Evolutionary conservation across 2,113 vertebrate species (phyloP).

Genomic region (Corythornis vintsioides): DNA sequence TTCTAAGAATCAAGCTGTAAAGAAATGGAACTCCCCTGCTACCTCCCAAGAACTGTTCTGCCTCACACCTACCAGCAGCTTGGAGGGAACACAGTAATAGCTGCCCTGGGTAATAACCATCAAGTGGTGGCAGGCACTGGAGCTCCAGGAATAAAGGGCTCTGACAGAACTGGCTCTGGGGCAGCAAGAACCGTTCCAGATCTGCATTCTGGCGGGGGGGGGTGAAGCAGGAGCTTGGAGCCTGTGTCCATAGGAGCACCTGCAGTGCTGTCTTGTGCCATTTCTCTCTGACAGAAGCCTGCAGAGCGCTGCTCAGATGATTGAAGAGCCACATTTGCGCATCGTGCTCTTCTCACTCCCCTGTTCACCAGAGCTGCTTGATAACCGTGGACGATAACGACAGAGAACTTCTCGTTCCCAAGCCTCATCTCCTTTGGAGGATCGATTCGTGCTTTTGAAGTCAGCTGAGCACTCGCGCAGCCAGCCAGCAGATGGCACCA

Average conservation of each 20-base stretch:
- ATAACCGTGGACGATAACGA: neutral
- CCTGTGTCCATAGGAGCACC: neutral
- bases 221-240: neutral
- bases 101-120: neutral
- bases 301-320: neutral
- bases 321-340: neutral
- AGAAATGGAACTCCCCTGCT: neutral
- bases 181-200: neutral
- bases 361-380: neutral
- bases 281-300: neutral
- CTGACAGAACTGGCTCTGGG: neutral
- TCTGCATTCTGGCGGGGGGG: neutral
- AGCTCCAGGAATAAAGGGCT: neutral
- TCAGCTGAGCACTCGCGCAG: neutral
- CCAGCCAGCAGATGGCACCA: constrained; percentile 52
- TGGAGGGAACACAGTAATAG: neutral
- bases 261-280: neutral
- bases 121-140: neutral
- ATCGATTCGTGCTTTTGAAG: neutral
- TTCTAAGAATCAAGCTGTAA: neutral
- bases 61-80: neutral
- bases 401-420: neutral
- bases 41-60: neutral
- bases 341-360: neutral
- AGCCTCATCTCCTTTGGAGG: neutral